Evolutionary conservation across 2,113 vertebrate genomes (phyloP), one percentile per base, ranked within the genome.

Genomic region (Aspidoscelis tigris): DNA sequence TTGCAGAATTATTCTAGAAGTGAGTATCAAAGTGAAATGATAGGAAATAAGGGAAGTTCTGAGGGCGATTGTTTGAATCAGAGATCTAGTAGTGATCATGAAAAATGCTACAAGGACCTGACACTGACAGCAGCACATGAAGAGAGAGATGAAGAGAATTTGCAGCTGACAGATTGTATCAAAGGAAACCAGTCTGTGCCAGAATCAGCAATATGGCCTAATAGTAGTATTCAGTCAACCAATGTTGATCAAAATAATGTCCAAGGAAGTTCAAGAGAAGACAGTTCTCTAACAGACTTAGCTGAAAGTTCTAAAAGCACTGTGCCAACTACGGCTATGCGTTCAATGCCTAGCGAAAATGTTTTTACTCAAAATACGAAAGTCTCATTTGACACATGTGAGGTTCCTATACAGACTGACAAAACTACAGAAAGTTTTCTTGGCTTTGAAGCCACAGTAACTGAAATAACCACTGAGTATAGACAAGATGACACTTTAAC

Each of bases 161-260:
- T 65, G 41, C 70, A 82, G 69, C 50, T 81, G 84, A 24, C 3
- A 0, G 1, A 55, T 83, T 66, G 24, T 0, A 1, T n/a, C 6
- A 26, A 33, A 73, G 88, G 85, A 71, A 24, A 74, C 41, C 6
- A 33, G 76, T 79, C 73, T 86, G 84, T 80, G 55, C 50, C 87
- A 84, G 65, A 89, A 88, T 43, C 26, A 43, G 47, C 78, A 0
- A 0, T 76, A 55, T 14, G 0, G 22, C 61, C 73, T 53, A 83
- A 66, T 21, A 89, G 50, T 20, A 86, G 0, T 10, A 81, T 82
- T 81, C 82, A 84, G 81, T 81, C 47, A 61, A 88, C 3, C 33
- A 88, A 61, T 71, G 80, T 90, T 76, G 82, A 74, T 86, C 84
- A 87, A 65, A 86, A 91, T 84, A 82, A 89, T 88, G 44, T 61